phyloP scores from a whole-genome alignment of 2,113 vertebrate genomes.

The pig (Sus scrofa) region T2T-Sscrofa CM000818.6:59633501-59634000 shows the following conservation, averaged over 20 bases:
- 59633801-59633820: slow-evolving; percentile 7
- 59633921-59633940: too few relatives aligned
- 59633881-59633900: too few relatives aligned
- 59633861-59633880: too few relatives aligned
- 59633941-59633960: too few relatives aligned
- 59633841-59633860: too few relatives aligned
- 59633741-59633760: neutral
- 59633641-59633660: neutral
- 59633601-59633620: accelerated
- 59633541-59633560: neutral
- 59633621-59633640: neutral
- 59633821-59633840: too few relatives aligned
- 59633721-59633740: neutral
- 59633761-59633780: slow-evolving; percentile 5
- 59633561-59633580: accelerated
- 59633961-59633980: too few relatives aligned
- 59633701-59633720: neutral
- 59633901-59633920: too few relatives aligned
- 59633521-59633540: too few relatives aligned
- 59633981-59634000: too few relatives aligned
- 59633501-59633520: too few relatives aligned
- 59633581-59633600: neutral
- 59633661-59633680: neutral
- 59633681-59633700: neutral
- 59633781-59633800: neutral